Base-by-base conservation (phyloP, 2,888 invertebrate genomes). In the Torymus aiolomorphi region DNA sequence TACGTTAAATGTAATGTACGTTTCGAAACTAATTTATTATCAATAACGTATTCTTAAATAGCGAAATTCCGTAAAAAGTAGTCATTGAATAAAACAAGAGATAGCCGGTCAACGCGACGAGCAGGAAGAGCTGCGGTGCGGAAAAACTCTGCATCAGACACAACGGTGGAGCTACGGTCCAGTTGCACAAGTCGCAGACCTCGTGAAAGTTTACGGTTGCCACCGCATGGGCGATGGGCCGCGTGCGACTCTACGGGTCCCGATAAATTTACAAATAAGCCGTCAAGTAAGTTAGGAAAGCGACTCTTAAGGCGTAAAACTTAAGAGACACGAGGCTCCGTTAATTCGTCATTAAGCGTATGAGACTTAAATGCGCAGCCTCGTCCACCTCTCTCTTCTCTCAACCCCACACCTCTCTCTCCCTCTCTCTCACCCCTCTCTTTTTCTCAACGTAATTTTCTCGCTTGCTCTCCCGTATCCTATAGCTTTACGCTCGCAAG, bases 341-440 rank as follows among this genome's bases (percentile, higher is more conserved):
- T 82, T 82, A 82, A 80, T 82, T 83, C 62, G 80, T 80, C 82
- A 80, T 83, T 83, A 82, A 82, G 69, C 69, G 82, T 82, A 80
- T 73, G 77, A 79, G 82, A 78, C 76, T 80, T 82, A 80, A 80
- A 24, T 79, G 69, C 67, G 3, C 20, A 42, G 20, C 70, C 51
- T 14, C 59, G 31, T 52, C 16, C 62, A 18, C 59, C 54, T 16
- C 56, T 65, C 42, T 18, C 59, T 16, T 59, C 8, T 14, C 71
- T 80, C 81, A 78, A 80, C 49, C 77, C 65, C 67, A 2, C 20
- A 31, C 20, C 70, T 24, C 24, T 59, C 18, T 42, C 24, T 69
- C 18, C 59, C 54, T n/a, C 56, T 59, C 42, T 18, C 66, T 16
- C n/a, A 42, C 42, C 42, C 5, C 42, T 42, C 31, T 31, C 42